Evolutionary conservation across 2,888 invertebrate genomes (phyloP), one percentile per base, ranked within the genome.

Genomic region (Sthenelais limicola): DNA sequence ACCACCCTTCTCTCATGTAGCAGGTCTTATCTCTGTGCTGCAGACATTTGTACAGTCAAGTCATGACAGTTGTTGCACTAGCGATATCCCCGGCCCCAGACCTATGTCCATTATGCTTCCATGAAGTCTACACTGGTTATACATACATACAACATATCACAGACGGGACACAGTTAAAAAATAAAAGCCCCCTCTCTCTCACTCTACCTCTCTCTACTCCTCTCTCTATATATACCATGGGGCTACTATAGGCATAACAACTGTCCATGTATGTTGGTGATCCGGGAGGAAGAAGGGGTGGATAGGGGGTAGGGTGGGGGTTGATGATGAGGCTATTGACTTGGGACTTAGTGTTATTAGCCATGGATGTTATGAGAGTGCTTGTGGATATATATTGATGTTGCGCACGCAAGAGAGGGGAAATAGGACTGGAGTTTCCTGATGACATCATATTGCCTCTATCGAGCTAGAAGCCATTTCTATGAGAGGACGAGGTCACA

Each of bases 41-140:
- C 62, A 62, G 62, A 62, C 62, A 62, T 62, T 62, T 62, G 62
- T 62, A 62, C 38, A 15, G 62, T 26, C 3, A 15, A 26, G 38
- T 28, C 38, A 9, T 35, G 62, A 62, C 62, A 62, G 62, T 62
- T 62, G 62, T 62, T 38, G 62, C 38, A 3, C 38, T 3, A 43
- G 62, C 38, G 62, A 62, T 62, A 62, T 21, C 38, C 21, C 62
- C 4, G 24, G 9, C 5, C 38, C n/a, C n/a, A 43, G 35, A 62
- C 62, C 43, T 62, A 62, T 62, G 62, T 62, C 62, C 62, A 35
- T 35, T 43, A 62, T 62, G 62, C 62, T 62, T 62, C n/a, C 62
- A 62, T 62, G 43, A 62, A 35, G 62, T 35, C 62, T 21, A 43
- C 3, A n/a, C 56, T 32, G n/a, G n/a, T n/a, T n/a, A n/a, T n/a